Base-by-base conservation (phyloP, 1,140 invertebrate species). In the Saccostrea cuccullata region DNA sequence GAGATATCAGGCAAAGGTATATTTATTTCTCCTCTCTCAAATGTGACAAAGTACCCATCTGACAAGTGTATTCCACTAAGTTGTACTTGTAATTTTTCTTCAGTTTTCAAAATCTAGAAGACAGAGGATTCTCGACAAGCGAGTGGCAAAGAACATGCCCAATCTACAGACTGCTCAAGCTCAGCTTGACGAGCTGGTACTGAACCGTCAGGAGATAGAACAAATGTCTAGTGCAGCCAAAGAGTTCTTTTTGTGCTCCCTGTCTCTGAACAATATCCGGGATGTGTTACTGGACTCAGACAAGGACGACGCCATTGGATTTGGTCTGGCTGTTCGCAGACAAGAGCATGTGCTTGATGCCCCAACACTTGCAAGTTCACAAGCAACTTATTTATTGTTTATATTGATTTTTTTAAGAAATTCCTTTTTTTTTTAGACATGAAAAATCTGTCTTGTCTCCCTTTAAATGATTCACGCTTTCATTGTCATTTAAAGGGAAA, bases 271-370 rank as follows among this genome's bases (percentile, higher is more conserved):
- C 73, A 87, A 86, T 23, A 84, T 92, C 2, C 87, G 87, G 47
- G 91, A 91, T 85, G 84, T 91, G 3, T 82, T 92, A 67, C 55
- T 90, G 55, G 89, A 85, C 6, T 82, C 67, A 23, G 89, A 91
- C 26, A 58, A 55, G 15, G 91, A 90, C 20, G 89, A 92, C 85
- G 89, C 88, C 0, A 91, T 92, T 17, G 92, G 92, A 15, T 90
- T 92, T 88, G 90, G 92, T n/a, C 64, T 92, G 70, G 91, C 91
- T 40, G 90, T 92, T 11, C 86, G 86, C 23, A 86, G 92, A 84
- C 84, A 88, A 15, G 92, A 92, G 86, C 84, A 89, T 85, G 90
- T 89, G 20, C 26, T 92, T 11, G 92, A 92, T 87, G 90, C 89
- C 77, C 92, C 92, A 64, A 90, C 92, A 47, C 26, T 89, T 30